Conservation (phyloP, 2,113 vertebrate species). For the Hemibagrus wyckioides region DNA sequence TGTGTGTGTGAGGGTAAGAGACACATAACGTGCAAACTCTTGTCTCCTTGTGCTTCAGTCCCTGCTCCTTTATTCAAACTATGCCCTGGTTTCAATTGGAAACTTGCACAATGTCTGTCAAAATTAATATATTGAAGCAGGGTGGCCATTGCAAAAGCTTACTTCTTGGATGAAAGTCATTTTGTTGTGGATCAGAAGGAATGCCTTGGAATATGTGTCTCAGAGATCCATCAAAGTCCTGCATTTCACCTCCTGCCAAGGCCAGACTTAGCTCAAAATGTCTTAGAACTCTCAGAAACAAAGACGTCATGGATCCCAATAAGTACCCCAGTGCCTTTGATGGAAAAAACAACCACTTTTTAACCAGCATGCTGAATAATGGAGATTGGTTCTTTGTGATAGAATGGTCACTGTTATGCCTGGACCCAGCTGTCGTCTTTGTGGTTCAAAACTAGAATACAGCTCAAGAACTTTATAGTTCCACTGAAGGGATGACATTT, state of each 20-base stretch:
- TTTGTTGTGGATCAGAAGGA: constrained; percentile 2
- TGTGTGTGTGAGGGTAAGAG: constrained; percentile 36
- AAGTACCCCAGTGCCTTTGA: neutral
- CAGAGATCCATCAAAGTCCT: constrained; percentile 4
- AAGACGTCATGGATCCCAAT: neutral
- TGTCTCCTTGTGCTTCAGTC: neutral
- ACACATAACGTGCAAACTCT: neutral
- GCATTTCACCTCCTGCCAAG: neutral
- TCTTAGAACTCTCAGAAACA: neutral
- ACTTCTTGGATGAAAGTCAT: neutral
- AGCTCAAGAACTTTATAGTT: neutral
- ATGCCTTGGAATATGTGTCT: neutral
- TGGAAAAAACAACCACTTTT: neutral
- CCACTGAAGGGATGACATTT: neutral
- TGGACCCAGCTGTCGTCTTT: neutral
- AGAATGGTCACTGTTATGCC: constrained; percentile 10
- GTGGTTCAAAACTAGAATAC: neutral
- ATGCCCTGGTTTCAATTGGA: neutral
- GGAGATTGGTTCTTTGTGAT: neutral
- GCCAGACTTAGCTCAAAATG: neutral
- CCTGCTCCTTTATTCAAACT: neutral
- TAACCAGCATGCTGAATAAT: neutral
- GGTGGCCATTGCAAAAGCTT: neutral
- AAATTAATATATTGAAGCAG: neutral
- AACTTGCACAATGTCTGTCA: neutral